Conservation (phyloP, 2,888 invertebrate genomes). For the Drosophila nr. perissopoda region DNA sequence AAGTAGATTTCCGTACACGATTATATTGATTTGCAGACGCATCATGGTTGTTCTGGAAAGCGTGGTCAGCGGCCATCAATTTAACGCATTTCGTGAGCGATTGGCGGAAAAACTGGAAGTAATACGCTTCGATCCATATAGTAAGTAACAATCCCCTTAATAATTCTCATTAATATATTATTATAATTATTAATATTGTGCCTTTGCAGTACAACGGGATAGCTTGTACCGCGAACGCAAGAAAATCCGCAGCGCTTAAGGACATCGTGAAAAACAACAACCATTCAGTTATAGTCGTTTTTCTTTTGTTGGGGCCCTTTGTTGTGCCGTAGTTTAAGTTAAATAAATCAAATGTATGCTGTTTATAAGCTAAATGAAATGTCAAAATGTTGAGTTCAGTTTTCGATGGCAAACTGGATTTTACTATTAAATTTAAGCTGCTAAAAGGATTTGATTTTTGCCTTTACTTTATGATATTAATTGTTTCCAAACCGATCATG, state of each 20-base stretch:
- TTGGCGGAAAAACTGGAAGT: conserved; percentile 92
- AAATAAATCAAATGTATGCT: conserved; percentile 23
- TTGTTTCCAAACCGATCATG: neutral
- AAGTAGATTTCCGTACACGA: neutral
- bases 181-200: conserved; percentile 5
- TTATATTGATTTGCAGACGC: conserved; percentile 85
- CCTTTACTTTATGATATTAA: neutral
- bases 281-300: neutral
- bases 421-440: neutral
- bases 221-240: conserved; percentile 90
- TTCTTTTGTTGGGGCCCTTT: neutral
- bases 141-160: conserved; percentile 86
- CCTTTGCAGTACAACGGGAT: conserved; percentile 89
- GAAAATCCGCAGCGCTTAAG: conserved; percentile 89
- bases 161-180: neutral
- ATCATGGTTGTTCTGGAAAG: conserved; percentile 93
- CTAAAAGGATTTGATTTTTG: neutral
- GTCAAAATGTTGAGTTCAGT: neutral
- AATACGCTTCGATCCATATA: conserved; percentile 91
- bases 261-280: conserved; percentile 2
- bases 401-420: neutral
- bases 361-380: conserved; percentile 2
- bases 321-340: conserved; percentile 17
- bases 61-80: conserved; percentile 91
- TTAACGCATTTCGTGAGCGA: conserved; percentile 89